These are phyloP conservation scores for Latheticus oryzae DNA, from an alignment of 2,888 invertebrate species.

Conservation along the genomic window DNA sequence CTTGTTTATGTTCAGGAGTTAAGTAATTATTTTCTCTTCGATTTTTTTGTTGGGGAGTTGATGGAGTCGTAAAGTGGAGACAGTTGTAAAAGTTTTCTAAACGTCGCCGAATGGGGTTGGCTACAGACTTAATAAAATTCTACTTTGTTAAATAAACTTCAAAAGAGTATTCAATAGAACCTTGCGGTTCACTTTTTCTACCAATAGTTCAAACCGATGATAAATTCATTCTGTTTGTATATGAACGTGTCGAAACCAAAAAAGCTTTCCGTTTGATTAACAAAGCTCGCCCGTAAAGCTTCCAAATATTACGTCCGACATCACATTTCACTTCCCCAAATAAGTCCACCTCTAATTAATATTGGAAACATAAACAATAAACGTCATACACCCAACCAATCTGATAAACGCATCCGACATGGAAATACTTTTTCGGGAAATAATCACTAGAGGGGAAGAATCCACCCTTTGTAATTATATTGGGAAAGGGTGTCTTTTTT, in stretches of 20 bases:
- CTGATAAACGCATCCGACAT: constrained; percentile 31
- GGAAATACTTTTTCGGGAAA: constrained; percentile 32
- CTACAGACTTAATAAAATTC: too few relatives aligned
- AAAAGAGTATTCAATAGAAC: too few relatives aligned
- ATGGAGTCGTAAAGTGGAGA: constrained; percentile 18
- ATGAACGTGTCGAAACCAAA: constrained; percentile 33
- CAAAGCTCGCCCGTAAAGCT: constrained; percentile 29
- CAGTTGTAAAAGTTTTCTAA: constrained; percentile 17
- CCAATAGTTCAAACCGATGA: constrained; percentile 24
- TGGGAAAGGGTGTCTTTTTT: too few relatives aligned
- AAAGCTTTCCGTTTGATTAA: constrained; percentile 36
- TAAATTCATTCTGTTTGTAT: constrained; percentile 27
- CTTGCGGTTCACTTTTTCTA: too few relatives aligned
- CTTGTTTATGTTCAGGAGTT: constrained; percentile 25
- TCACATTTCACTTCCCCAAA: constrained; percentile 31
- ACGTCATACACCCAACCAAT: constrained; percentile 19
- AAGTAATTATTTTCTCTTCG: constrained; percentile 27
- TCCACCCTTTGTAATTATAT: constrained; percentile 5
- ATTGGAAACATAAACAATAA: constrained; percentile 33
- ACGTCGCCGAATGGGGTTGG: constrained; percentile 10
- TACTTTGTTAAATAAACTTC: too few relatives aligned
- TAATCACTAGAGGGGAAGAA: constrained; percentile 15
- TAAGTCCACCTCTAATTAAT: constrained; percentile 32
- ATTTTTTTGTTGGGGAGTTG: constrained; percentile 9
- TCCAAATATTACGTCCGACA: constrained; percentile 29